These are phyloP conservation scores for Leucoraja ocellata DNA, from an alignment of 2,797 vertebrate genomes.

Conservation along the genomic window DNA sequence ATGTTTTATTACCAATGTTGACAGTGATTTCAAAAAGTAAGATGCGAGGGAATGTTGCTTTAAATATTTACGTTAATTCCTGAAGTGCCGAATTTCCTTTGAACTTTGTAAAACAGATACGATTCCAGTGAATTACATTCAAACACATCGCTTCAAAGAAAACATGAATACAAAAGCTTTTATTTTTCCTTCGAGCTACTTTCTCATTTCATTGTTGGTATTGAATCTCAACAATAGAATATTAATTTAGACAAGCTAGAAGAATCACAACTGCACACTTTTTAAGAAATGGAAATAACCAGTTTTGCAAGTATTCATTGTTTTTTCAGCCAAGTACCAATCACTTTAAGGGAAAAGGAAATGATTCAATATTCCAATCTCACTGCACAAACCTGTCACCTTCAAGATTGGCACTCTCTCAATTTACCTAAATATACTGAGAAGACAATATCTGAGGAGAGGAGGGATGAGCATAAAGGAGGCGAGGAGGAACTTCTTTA, in stretches of 20 bases:
- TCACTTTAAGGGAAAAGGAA: not conserved
- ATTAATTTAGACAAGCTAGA: not conserved
- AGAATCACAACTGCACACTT: not conserved
- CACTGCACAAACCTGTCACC: not conserved
- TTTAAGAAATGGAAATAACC: not conserved
- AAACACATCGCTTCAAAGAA: not conserved
- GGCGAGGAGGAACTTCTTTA: not conserved
- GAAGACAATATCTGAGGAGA: not conserved
- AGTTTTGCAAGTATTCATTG: not conserved
- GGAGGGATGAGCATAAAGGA: not conserved
- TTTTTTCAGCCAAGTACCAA: not conserved
- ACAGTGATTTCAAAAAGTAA: constrained; percentile 28
- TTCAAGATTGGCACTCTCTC: not conserved
- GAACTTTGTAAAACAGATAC: not conserved
- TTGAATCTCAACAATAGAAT: not conserved
- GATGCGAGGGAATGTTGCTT: not conserved
- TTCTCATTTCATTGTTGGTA: not conserved
- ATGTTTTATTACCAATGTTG: constrained; percentile 24
- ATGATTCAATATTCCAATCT: constrained; percentile 4
- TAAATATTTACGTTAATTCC: constrained; percentile 34
- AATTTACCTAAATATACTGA: not conserved
- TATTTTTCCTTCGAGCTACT: not conserved
- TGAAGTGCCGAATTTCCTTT: constrained; percentile 6
- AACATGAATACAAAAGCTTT: not conserved
- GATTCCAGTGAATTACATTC: not conserved